Base-by-base conservation (phyloP, 2,113 vertebrate genomes). In the Python bivittatus region DNA sequence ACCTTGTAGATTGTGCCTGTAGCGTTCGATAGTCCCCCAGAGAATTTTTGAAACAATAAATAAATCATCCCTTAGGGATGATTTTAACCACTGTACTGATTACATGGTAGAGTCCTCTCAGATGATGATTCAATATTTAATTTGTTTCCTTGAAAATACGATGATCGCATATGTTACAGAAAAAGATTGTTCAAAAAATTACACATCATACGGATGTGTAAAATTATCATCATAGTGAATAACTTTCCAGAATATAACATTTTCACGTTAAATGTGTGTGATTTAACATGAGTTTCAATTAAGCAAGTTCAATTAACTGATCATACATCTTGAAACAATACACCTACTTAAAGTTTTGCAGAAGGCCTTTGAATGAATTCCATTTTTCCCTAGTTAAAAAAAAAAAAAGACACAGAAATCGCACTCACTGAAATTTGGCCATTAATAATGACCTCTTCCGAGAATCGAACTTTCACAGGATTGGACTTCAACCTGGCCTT, bases 401-500 rank as follows among this genome's bases (percentile, higher is more conserved):
- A 38, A 95, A 72, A 83, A 93, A 52, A 79, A 1, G 25, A 52
- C 64, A 1, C 64, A 79, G 42, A 48, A 79, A 79, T 57, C 95
- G 94, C 94, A 99, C 99, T 99, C 97, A 99, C 99, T 94, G 99
- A 99, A 88, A 99, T 98, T 97, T 99, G 99, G 94, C 99, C 99
- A 52, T 99, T 99, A 97, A 99, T 98, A 97, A 99, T 99, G 96
- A 99, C 99, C 97, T 99, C 99, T 96, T 99, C 99, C 0, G 99
- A 99, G 86, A 99, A 99, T 94, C 99, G 98, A 85, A 99, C 99
- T 98, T 99, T 99, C 88, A 99, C 99, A 33, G 99, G 99, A 96
- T 99, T 99, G 88, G 99, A 99, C 98, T 99, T 99, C 98, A 99
- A 98, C 97, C 99, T 99, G 96, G 99, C 99, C 97, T 99, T 99